Base-by-base conservation (phyloP, 1,140 invertebrate genomes). In the Heliothis virescens region DNA sequence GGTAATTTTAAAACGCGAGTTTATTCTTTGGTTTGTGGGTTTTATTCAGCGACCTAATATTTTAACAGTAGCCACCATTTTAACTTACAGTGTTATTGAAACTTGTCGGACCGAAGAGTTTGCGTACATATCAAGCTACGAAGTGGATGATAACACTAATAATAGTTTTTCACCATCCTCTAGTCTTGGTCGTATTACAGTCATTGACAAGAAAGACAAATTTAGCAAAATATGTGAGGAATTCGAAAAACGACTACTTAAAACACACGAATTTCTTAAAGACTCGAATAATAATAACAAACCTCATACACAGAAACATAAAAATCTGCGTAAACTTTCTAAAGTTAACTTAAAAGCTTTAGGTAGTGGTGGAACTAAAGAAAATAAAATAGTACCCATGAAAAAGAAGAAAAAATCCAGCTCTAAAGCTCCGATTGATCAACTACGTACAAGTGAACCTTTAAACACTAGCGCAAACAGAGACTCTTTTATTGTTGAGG, bases 41-140 rank as follows among this genome's bases (percentile, higher is more conserved):
- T 41, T 15, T 47, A n/a, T 48, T 50, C 5, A 50, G 13, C 10
- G 26, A 26, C 4, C 21, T n/a, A n/a, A 29, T 63, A 15, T 67
- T 47, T 18, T 50, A 21, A 26, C 34, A n/a, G 41, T 63, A 67
- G 67, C 79, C 59, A 10, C 47, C 29, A 57, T 78, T 34, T 88
- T 91, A 62, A n/a, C 1, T 75, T 76, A 53, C 79, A 94, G 92
- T 59, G 82, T 90, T 59, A 86, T 91, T 65, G 91, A 91, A 79
- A 92, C 91, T n/a, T 91, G 90, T 69, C 86, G 82, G 10, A 92
- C 90, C 11, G 87, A 92, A 82, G 86, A 94, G 86, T 86, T 92
- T 82, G 86, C 91, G 12, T 93, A 90, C 65, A 90, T 92, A 75
- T 90, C 91, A 11, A 89, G 86, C 80, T 89, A 78, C 75, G 85